Evolutionary conservation across 2,888 invertebrate species (phyloP), one percentile per base, ranked within the genome.

Genomic region (Epirrita christyi): DNA sequence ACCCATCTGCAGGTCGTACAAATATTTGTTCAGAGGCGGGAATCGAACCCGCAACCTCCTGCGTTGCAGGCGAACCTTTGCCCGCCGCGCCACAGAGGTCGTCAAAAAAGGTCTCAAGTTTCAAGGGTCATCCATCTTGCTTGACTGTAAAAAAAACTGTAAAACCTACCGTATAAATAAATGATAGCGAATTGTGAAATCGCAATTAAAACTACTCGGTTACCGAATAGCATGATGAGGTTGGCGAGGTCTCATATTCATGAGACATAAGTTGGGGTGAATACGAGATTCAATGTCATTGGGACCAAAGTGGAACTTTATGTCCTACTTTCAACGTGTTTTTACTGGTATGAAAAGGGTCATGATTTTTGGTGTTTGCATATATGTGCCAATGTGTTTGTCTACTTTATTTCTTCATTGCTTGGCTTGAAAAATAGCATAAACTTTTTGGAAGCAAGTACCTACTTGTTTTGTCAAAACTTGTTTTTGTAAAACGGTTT

Each of bases 201-300:
- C 21, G 38, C 36, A 46, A 59, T 62, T 59, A 62, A 59, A 62
- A 58, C 41, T 48, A 45, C 32, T 45, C 45, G 21, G 27, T 44
- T 40, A 9, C 27, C 43, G 38, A 41, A 41, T 15, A 41, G 13
- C 13, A 11, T 29, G 38, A 29, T 29, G 13, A 38, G 47, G 38
- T 47, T 37, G 28, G 10, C 8, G 15, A 28, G 43, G 7, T 37
- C 37, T 45, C 32, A 38, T 42, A 51, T 51, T 51, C 51, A 51
- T 51, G 51, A 28, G 42, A 27, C 41, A 40, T 53, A 53, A 44
- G 32, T 15, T 53, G 44, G 14, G 44, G 44, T 45, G 52, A 53
- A 46, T 42, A 47, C 13, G 41, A 46, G 32, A 54, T 47, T 54
- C 42, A 53, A 54, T 47, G 41, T 46, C 42, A 42, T 15, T 41